Evolutionary conservation across 2,113 vertebrate genomes (phyloP).

Genomic region (Sinocyclocheilus grahami): DNA sequence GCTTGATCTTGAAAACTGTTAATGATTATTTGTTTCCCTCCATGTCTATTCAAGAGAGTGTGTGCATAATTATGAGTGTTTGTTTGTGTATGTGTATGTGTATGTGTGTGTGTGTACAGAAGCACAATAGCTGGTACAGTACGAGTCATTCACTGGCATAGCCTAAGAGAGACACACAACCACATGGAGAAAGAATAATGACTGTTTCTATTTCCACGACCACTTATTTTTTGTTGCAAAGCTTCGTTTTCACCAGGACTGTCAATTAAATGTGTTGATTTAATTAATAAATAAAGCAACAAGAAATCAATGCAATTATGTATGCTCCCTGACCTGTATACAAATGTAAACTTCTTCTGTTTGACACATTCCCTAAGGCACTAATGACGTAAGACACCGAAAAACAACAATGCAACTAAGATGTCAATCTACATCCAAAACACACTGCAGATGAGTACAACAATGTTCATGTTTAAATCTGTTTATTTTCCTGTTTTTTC

Average conservation of each 20-base stretch:
- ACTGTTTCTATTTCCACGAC: constrained; percentile 21
- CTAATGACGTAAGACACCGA: neutral
- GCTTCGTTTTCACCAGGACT: neutral
- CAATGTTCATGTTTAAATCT: too few species aligned
- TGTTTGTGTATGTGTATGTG: constrained; percentile 26
- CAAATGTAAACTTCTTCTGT: neutral
- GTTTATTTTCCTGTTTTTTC: too few species aligned
- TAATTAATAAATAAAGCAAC: neutral
- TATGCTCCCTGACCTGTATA: neutral
- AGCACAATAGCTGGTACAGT: constrained; percentile 34
- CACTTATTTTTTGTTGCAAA: neutral
- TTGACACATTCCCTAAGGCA: neutral
- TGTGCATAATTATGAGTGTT: constrained; percentile 26
- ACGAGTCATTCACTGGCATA: constrained; percentile 54
- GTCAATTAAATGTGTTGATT: neutral
- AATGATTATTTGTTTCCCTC: constrained; percentile 15
- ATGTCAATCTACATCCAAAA: neutral
- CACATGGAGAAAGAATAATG: constrained; percentile 23
- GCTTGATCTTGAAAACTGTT: neutral
- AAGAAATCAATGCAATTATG: neutral
- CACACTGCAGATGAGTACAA: too few species aligned
- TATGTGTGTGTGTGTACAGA: neutral
- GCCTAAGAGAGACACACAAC: neutral
- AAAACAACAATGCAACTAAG: neutral
- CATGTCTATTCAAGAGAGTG: neutral